Evolutionary conservation across 2,113 vertebrate species (phyloP), one percentile per base, ranked within the genome.

Genomic region (Channa argus): DNA sequence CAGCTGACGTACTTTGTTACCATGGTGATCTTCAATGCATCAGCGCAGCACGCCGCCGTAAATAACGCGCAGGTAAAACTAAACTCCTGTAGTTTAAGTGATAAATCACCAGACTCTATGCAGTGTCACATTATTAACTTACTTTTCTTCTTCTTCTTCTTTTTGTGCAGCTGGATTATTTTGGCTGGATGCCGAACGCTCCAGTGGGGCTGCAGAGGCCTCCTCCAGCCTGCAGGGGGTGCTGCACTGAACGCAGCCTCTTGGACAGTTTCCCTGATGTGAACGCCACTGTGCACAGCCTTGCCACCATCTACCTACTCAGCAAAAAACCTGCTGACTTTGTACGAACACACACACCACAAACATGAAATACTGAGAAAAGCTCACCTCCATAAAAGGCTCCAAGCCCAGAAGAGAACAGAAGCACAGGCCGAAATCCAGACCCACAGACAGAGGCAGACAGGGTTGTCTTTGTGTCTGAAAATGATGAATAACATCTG

Each of bases 291-390:
- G 15, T 60, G n/a, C 58, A 60, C 58, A 5, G 39, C 39, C 58
- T 60, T 15, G 58, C 58, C 39, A 44, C 58, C 11, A 5, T 60
- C 39, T 60, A 44, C 39, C 39, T 60, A 39, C 58, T 44, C 9
- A 44, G 58, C 39, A 44, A 60, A 39, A 60, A 24, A 60, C 58
- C 58, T 7, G 58, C 58, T 24, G 58, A 60, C 39, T 60, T 60
- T 0, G 39, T 60, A 44, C 9, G 39, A 41, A 41, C 55, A 13
- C 2, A 14, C 13, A 24, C 1, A 24, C 24, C 24, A 24, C 24
- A 24, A 24, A 24, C 24, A 24, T 24, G 24, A 24, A 24, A 24
- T 24, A 24, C 24, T 24, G 24, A 24, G 24, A 24, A 24, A 24
- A 24, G 24, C 24, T 24, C 24, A 24, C 24, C 24, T 24, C 24